phyloP scores from a whole-genome alignment of 2,113 vertebrate species.

The Ursus arctos region DNA sequence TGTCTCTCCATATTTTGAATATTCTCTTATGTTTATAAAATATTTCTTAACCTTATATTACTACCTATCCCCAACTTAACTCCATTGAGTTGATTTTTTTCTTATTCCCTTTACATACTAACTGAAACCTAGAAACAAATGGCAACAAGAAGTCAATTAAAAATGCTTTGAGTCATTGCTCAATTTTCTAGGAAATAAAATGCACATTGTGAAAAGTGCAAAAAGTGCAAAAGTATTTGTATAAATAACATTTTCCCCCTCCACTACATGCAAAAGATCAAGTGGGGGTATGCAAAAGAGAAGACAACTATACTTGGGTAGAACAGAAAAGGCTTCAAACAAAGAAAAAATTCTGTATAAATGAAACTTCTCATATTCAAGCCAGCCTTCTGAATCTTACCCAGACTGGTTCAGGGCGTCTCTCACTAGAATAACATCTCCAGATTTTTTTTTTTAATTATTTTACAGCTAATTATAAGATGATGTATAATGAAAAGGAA shows the following conservation, averaged over 20 bases:
- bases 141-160: neutral
- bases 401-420: neutral
- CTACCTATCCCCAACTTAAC: neutral
- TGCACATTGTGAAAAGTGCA: neutral
- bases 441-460: neutral
- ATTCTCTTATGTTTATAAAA: neutral
- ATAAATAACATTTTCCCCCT: neutral
- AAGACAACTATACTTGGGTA: neutral
- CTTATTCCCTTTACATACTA: neutral
- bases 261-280: neutral
- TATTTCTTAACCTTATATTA: neutral
- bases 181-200: slow-evolving; percentile 42
- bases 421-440: neutral
- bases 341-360: neutral
- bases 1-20: neutral
- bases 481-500: neutral
- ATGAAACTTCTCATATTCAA: neutral
- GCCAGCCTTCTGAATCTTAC: neutral
- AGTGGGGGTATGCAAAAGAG: neutral
- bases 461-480: neutral
- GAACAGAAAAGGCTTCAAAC: neutral
- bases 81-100: neutral
- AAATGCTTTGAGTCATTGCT: neutral
- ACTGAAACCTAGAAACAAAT: neutral
- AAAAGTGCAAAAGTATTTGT: neutral